Evolutionary conservation across 2,888 invertebrate species (phyloP), one percentile per base, ranked within the genome.

Genomic region (Nowickia ferox): DNA sequence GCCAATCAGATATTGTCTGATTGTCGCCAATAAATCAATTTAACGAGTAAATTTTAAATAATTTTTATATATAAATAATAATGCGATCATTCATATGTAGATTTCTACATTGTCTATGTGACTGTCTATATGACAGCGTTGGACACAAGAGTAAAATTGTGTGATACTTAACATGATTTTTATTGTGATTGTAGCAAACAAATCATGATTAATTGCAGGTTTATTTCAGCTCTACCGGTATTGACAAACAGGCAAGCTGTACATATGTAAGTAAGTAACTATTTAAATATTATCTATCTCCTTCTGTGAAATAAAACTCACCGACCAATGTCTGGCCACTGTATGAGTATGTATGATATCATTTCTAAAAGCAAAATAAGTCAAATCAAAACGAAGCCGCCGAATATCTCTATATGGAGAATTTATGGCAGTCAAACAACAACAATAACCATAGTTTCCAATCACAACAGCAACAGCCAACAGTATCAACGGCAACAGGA

Each of bases 201-300:
- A 83, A 86, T 86, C 86, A 86, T 86, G 86, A 86, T 83, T 86
- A 86, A 86, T 86, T 83, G 86, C 86, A 68, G 83, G 72, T 80
- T 83, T 59, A 83, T 86, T 83, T 72, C 72, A 68, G 74, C 72
- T 83, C 76, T 71, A 76, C 86, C 80, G 79, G 72, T 66, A 86
- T 79, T 83, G 76, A 86, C 79, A 83, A 75, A 69, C 65, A 53
- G 51, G 71, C 11, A 51, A 53, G n/a, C 65, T 44, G 13, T 59
- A n/a, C 13, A 11, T 55, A 61, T 42, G n/a, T 17, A 17, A 10
- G 11, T n/a, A 40, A 3, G 9, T 42, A 61, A 9, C 9, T 38
- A 59, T 3, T 3, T n/a, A 38, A 30, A 38, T 38, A n/a, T 61
- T 30, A 48, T 48, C 48, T 48, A 51, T 66, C 48, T 48, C 19